Conservation (phyloP, 2,888 invertebrate species). For the Tenthredo distinguenda region DNA sequence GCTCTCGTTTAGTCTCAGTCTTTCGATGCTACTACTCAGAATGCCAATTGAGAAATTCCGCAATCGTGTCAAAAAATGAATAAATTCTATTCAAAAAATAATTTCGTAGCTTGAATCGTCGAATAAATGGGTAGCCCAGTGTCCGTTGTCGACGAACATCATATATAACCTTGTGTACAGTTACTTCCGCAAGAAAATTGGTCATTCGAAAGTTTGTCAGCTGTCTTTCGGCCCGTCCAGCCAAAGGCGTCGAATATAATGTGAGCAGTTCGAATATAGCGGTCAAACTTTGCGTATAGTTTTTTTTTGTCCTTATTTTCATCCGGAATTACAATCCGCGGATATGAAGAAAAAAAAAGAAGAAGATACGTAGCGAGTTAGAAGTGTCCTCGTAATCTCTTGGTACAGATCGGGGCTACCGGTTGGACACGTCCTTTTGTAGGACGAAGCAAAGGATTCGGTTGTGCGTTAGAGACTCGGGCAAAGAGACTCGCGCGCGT, state of each 20-base stretch:
- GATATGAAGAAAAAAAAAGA: not conserved
- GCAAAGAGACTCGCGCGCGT: slow-evolving; percentile 4
- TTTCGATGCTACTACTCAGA: not conserved
- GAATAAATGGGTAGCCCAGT: not conserved
- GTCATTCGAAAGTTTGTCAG: slow-evolving; percentile 40
- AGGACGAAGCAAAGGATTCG: not conserved
- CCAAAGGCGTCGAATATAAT: not conserved
- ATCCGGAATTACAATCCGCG: not conserved
- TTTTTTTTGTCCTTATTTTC: not conserved
- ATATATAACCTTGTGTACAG: not conserved
- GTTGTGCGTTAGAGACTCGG: not conserved
- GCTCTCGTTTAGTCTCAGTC: not conserved
- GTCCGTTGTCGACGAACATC: not conserved
- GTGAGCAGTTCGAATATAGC: not conserved
- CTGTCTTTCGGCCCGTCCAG: not conserved
- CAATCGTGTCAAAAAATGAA: not conserved
- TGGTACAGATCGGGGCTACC: not conserved
- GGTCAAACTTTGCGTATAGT: not conserved
- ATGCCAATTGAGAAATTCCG: not conserved
- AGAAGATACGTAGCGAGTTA: not conserved
- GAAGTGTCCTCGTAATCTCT: not conserved
- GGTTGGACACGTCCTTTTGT: not conserved
- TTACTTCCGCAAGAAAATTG: slow-evolving; percentile 35
- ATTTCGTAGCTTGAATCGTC: not conserved
- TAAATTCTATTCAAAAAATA: not conserved